Evolutionary conservation across 1,140 invertebrate species (phyloP), one percentile per base, ranked within the genome.

Genomic region (Watersipora subatra): DNA sequence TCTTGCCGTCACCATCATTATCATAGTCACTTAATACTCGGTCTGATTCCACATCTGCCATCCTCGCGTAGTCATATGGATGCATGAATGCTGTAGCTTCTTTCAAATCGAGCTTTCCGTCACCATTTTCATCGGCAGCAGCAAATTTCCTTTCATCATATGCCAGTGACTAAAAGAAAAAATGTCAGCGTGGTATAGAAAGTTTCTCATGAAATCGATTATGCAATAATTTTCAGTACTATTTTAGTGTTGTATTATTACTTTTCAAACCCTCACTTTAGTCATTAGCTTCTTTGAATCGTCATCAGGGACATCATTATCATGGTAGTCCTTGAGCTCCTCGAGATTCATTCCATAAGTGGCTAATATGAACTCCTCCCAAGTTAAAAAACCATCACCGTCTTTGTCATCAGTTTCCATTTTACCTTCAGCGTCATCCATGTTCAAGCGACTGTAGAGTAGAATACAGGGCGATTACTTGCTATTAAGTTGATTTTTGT

Each of bases 71-170:
- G 77, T 98, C 93, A 80, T 97, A 93, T 0, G 95, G 94, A 82
- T 93, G 92, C 46, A 89, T 87, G 76, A 97, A 97, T 7, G 88
- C 85, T 71, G 89, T 81, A 81, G 91, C 97, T 81, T 99, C 95
- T 24, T 86, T 80, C 26, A 83, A 72, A 71, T 88, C 84, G 28
- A 99, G 83, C 58, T 82, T 77, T 1, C 87, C 88, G 81, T 98
- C 91, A 57, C 87, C 84, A 76, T 97, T 87, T 24, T 81, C 71
- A 83, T 98, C 95, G 1, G 94, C 93, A 3, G 86, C 86, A 63
- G 86, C 77, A 80, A 95, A 98, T 77, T 93, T 87, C 59, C 85
- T 83, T 74, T 89, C 88, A 77, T 98, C 94, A 75, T 93, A 89
- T 65, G 70, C 63, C 17, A 84, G 64, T 73, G 84, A 72, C 76